Evolutionary conservation across 2,888 invertebrate genomes (phyloP).

Genomic region (Hermaeophaga mercurialis): DNA sequence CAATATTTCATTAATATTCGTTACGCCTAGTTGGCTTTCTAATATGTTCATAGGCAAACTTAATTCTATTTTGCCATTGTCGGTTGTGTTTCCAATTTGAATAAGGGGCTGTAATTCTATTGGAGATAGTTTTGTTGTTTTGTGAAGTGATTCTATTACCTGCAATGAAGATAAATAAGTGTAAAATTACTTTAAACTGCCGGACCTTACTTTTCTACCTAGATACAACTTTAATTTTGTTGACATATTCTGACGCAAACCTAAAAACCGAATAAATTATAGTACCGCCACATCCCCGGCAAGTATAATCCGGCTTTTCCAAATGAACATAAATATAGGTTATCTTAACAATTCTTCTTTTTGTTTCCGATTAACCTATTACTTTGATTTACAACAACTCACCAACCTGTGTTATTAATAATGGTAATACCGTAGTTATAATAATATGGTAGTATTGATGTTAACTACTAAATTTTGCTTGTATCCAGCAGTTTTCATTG

Average conservation of each 20-base stretch:
- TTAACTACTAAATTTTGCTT: too few relatives aligned
- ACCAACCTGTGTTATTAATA: too few relatives aligned
- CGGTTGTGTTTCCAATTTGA: constrained; percentile 42
- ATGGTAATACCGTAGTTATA: too few relatives aligned
- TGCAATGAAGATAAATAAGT: constrained; percentile 36
- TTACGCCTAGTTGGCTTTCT: constrained; percentile 52
- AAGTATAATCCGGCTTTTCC: too few relatives aligned
- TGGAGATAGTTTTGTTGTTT: constrained; percentile 46
- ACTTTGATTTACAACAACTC: too few relatives aligned
- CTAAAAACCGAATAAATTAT: neutral
- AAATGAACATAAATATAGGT: too few relatives aligned
- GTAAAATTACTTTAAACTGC: constrained; percentile 7
- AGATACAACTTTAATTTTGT: constrained; percentile 55
- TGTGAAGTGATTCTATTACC: constrained; percentile 52
- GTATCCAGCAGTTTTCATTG: too few relatives aligned
- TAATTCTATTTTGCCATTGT: constrained; percentile 48
- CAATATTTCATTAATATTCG: constrained; percentile 52
- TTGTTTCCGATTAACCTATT: neutral
- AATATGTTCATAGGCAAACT: constrained; percentile 50
- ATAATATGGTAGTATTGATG: too few relatives aligned
- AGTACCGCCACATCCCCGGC: too few relatives aligned
- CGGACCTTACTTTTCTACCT: constrained; percentile 54
- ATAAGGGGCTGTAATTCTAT: constrained; percentile 50
- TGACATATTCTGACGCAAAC: constrained; percentile 47
- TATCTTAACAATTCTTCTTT: too few relatives aligned